Base-by-base conservation (phyloP, 2,888 invertebrate species). In the Lypha dubia region DNA sequence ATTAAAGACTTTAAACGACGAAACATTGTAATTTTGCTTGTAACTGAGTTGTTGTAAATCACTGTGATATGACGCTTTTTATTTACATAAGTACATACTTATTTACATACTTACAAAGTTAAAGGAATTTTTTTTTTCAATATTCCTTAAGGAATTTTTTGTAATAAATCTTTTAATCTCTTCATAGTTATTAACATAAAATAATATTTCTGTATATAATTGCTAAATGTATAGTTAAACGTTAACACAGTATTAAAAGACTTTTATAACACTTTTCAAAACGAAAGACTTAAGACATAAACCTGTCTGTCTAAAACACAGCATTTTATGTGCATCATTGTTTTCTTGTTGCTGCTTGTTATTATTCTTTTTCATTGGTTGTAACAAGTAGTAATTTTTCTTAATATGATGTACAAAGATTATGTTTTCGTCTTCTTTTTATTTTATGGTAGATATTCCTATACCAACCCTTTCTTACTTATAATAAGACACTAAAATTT, bases 301-400 rank as follows among this genome's bases (percentile, higher is more conserved):
- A 28, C 28, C 9, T 63, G 75, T 75, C 81, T 53, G 20, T 56
- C 20, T 46, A 22, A 53, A 35, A 63, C 22, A 38, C 70, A 13
- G 17, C n/a, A 22, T 63, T 38, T 38, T 20, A 4, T 15, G 17
- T n/a, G 60, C 60, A 71, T 49, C 20, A 58, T 63, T 56, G 49
- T 62, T 67, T 15, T 38, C 15, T 46, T 35, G 22, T 22, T 77
- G 58, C 22, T 53, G 38, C 17, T 53, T 76, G 28, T 62, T 70
- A 44, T 46, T 63, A 58, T 58, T 76, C 24, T n/a, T 62, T n/a
- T 75, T 80, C 22, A 62, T 51, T 63, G 49, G 20, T 22, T 70
- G 70, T 75, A 71, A 76, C 81, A 76, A 76, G 81, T 76, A 70
- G 75, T 82, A 71, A 71, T 76, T 63, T 76, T 62, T 81, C 38